These are phyloP conservation scores for Sebastes minor DNA, from an alignment of 2,797 vertebrate species.

Conservation along the genomic window DNA sequence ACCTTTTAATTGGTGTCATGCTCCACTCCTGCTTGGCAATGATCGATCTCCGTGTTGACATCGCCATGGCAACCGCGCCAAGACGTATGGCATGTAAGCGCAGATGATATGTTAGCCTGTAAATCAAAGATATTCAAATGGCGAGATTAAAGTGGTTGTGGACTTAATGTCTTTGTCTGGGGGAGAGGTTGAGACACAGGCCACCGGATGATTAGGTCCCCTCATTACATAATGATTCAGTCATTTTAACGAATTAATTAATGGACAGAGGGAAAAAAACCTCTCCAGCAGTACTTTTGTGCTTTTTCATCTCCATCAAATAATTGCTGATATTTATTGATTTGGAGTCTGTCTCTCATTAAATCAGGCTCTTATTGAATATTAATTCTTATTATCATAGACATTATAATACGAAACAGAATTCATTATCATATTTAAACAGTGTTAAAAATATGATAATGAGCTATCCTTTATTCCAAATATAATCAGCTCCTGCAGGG, in stretches of 20 bases:
- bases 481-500: slow-evolving; percentile 35
- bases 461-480: slow-evolving; percentile 35
- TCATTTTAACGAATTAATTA: slow-evolving; percentile 75
- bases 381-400: slow-evolving; percentile 53
- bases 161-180: slow-evolving; percentile 67
- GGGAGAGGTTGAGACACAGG: slow-evolving; percentile 61
- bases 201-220: slow-evolving; percentile 68
- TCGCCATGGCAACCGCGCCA: slow-evolving; percentile 61
- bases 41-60: slow-evolving; percentile 75
- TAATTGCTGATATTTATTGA: slow-evolving; percentile 53
- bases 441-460: slow-evolving; percentile 44
- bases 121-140: slow-evolving; percentile 73
- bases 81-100: slow-evolving; percentile 59
- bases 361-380: slow-evolving; percentile 44
- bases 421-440: slow-evolving; percentile 19
- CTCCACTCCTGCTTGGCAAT: slow-evolving; percentile 75
- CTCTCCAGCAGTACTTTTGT: slow-evolving; percentile 9
- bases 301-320: slow-evolving; percentile 52
- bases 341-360: slow-evolving; percentile 53
- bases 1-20: slow-evolving; percentile 83
- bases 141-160: slow-evolving; percentile 65
- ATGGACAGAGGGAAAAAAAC: background rate
- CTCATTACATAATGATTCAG: slow-evolving; percentile 75
- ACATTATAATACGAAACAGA: slow-evolving; percentile 37
- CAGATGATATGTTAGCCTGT: slow-evolving; percentile 52